phyloP scores from a whole-genome alignment of 2,113 vertebrate species.

The Mirza zaza region DNA sequence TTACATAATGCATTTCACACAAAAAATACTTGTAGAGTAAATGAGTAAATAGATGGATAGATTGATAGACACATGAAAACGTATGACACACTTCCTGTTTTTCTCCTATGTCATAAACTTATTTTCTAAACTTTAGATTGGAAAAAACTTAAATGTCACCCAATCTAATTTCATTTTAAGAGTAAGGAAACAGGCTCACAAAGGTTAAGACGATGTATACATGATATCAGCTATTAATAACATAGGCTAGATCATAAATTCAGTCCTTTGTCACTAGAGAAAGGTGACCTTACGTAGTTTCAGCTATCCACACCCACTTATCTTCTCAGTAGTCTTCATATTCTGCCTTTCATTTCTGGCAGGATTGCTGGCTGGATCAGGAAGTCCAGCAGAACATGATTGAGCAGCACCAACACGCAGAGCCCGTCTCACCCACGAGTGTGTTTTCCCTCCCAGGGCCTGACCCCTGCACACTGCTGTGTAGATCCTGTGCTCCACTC shows the following conservation, averaged over 20 bases:
- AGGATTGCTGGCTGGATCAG: neutral
- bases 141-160: neutral
- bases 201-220: neutral
- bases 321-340: neutral
- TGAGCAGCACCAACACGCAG: no score
- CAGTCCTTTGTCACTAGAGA: neutral
- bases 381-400: neutral
- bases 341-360: neutral
- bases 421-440: neutral
- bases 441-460: neutral
- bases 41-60: no score
- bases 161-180: neutral
- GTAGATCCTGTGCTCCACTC: neutral
- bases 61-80: neutral
- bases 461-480: neutral
- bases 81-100: neutral
- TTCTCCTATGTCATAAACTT: neutral
- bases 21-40: neutral
- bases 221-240: neutral
- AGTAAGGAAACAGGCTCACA: no score
- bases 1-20: neutral
- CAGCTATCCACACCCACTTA: neutral
- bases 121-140: neutral
- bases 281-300: neutral
- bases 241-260: neutral